phyloP scores from a whole-genome alignment of 2,113 vertebrate genomes.

The Aldabrachelys gigantea region DNA sequence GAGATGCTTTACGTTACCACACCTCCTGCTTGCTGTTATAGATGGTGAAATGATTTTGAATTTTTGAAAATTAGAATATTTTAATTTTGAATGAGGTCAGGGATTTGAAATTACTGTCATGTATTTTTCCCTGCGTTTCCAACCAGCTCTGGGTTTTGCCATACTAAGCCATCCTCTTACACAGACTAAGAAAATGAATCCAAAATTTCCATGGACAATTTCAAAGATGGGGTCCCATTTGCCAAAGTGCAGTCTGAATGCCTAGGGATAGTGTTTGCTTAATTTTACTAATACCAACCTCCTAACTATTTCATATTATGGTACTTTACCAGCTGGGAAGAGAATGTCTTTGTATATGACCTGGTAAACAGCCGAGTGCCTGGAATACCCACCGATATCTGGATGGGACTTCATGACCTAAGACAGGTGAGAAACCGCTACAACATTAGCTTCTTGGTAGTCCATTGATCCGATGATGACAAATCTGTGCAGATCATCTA shows the following conservation, averaged over 20 bases:
- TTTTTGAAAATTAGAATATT: not conserved
- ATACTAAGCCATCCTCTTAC: not conserved
- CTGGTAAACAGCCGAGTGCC: conserved; percentile 86
- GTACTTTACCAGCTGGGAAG: conserved; percentile 79
- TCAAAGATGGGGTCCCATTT: not conserved
- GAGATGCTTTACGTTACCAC: not conserved
- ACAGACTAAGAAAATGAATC: not conserved
- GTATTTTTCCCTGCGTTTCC: not conserved
- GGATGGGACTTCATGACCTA: conserved; percentile 82
- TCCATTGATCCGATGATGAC: too few relatives aligned
- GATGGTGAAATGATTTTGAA: not conserved
- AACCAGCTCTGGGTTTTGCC: not conserved
- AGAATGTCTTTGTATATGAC: conserved; percentile 87
- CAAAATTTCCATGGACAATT: not conserved
- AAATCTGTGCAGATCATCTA: too few relatives aligned
- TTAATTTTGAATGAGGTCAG: not conserved
- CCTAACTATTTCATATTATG: not conserved
- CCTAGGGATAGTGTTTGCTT: not conserved
- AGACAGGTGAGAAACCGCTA: conserved; percentile 77
- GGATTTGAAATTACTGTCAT: not conserved
- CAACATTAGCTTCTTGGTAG: not conserved
- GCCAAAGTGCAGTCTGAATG: not conserved
- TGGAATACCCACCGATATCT: conserved; percentile 84
- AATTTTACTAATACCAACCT: not conserved
- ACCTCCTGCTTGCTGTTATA: not conserved